phyloP scores from a whole-genome alignment of 2,888 invertebrate species.

The Caenorhabditis sinica region DNA sequence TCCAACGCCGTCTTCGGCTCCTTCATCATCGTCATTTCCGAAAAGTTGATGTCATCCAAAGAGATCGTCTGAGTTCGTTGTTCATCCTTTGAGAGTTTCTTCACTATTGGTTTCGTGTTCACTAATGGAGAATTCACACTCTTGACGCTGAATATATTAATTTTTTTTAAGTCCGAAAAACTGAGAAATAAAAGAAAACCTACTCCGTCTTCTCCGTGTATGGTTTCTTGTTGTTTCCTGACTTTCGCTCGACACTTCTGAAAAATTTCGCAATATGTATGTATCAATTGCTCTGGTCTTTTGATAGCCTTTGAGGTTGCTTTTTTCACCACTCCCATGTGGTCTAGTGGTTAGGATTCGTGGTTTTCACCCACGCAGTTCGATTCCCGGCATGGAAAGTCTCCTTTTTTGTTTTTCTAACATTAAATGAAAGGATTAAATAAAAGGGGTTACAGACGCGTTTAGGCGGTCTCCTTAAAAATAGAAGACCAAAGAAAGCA shows the following conservation, averaged over 20 bases:
- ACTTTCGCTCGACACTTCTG: neutral
- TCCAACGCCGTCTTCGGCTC: conserved; percentile 7
- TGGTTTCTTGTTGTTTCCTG: neutral
- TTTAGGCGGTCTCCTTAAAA: no score
- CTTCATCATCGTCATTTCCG: neutral
- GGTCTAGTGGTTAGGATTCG: conserved; percentile 82
- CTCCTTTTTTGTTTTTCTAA: conserved; percentile 30
- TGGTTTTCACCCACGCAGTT: conserved; percentile 82
- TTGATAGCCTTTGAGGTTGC: neutral
- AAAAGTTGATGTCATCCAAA: neutral
- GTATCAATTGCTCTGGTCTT: no score
- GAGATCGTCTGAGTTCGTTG: conserved; percentile 4
- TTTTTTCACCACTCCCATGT: conserved; percentile 70
- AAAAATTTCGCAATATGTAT: neutral
- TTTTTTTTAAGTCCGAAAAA: no score
- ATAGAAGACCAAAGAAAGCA: neutral
- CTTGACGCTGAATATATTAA: no score
- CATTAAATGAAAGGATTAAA: no score
- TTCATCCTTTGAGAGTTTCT: neutral
- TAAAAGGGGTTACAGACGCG: no score
- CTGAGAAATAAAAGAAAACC: neutral
- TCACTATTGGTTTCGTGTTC: neutral
- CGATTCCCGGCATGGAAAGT: conserved; percentile 82
- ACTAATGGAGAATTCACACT: no score
- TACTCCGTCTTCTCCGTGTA: neutral